Evolutionary conservation across 2,888 invertebrate species (phyloP).

Genomic region (Lutraria lutraria): DNA sequence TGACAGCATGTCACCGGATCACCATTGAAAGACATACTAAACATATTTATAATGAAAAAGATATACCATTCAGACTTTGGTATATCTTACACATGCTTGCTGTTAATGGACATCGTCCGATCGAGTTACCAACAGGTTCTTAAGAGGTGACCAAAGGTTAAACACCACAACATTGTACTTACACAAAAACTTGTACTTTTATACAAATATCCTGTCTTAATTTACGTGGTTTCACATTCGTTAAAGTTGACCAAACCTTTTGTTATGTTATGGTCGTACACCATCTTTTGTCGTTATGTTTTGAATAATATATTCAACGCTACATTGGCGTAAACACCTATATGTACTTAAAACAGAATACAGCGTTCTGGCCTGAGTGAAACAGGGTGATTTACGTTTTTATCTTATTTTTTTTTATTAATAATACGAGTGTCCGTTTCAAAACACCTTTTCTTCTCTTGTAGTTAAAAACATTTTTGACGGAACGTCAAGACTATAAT

Average conservation of each 20-base stretch:
- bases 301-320: no score
- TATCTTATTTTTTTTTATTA: no score
- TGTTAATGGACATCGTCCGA: background rate
- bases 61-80: background rate
- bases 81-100: background rate
- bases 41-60: slow-evolving; percentile 1
- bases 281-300: no score
- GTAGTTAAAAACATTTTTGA: no score
- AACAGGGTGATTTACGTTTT: no score
- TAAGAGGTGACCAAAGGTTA: slow-evolving; percentile 11
- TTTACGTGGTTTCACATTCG: background rate
- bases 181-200: background rate
- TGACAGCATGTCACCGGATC: background rate
- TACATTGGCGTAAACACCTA: no score
- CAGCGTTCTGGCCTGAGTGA: no score
- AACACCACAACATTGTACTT: background rate
- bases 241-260: background rate
- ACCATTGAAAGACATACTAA: background rate
- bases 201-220: background rate
- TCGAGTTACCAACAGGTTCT: background rate
- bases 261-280: no score
- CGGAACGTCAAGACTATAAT: no score
- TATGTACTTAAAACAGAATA: no score
- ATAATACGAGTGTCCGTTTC: no score
- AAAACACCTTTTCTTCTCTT: no score